These are phyloP conservation scores for Hucho hucho DNA, from an alignment of 2,113 vertebrate species.

Conservation along the genomic window DNA sequence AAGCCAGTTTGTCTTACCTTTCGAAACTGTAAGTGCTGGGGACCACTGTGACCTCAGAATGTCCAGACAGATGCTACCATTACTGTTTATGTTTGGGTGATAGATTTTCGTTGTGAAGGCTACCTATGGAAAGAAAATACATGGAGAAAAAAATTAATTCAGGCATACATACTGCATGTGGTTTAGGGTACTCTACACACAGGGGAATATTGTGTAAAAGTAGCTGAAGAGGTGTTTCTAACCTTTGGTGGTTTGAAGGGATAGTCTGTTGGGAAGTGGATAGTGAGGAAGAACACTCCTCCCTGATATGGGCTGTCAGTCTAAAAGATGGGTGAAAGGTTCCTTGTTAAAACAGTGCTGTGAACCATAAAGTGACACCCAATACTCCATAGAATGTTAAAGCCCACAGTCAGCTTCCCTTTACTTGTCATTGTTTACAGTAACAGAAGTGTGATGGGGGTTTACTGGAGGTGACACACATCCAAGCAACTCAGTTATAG, in stretches of 20 bases:
- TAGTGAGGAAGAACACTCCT: slow-evolving; percentile 94
- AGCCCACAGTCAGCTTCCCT: background rate
- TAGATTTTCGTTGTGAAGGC: slow-evolving; percentile 97
- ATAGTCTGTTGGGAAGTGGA: slow-evolving; percentile 95
- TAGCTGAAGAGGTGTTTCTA: slow-evolving; percentile 21
- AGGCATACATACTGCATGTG: background rate
- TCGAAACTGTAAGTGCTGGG: slow-evolving; percentile 94
- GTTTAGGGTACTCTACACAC: background rate
- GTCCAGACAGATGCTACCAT: slow-evolving; percentile 96
- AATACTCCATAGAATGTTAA: background rate
- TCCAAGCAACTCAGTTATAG: background rate
- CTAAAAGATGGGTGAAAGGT: slow-evolving; percentile 62
- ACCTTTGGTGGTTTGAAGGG: slow-evolving; percentile 98
- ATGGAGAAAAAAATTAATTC: background rate
- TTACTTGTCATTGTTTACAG: background rate
- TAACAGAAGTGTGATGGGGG: background rate
- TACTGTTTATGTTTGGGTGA: slow-evolving; percentile 97
- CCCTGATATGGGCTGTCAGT: slow-evolving; percentile 92
- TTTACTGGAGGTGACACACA: background rate
- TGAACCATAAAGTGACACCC: background rate
- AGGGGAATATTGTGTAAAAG: too few species aligned
- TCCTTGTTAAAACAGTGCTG: background rate
- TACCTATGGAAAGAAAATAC: slow-evolving; percentile 70
- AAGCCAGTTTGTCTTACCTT: slow-evolving; percentile 76
- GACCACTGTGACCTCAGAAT: slow-evolving; percentile 96